Percentiles rank a stretch among this genome's conserved stretches.
These are phyloP conservation scores for Eulimnadia texana DNA, from an alignment of 1,140 invertebrate genomes.

Conservation along the genomic window DNA sequence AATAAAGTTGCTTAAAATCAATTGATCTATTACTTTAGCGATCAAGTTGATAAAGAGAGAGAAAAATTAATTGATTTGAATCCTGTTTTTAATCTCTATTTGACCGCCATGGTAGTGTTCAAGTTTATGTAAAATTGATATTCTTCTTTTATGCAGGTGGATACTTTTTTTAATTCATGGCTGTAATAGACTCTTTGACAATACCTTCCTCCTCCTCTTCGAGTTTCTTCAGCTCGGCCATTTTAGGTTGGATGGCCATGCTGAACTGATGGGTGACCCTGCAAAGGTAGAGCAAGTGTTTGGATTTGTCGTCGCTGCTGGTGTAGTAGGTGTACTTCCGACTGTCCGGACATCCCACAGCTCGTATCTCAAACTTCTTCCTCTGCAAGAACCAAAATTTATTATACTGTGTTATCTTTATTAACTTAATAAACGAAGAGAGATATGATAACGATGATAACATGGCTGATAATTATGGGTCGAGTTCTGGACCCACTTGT, in stretches of 20 bases:
- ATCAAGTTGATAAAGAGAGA: too few relatives aligned
- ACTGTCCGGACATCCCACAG: conserved; percentile 45
- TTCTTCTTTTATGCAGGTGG: too few relatives aligned
- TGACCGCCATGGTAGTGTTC: too few relatives aligned
- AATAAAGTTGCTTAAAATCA: too few relatives aligned
- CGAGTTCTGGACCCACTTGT: background rate
- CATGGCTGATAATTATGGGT: background rate
- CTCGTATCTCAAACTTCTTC: conserved; percentile 90
- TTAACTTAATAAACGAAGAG: too few relatives aligned
- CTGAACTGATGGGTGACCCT: conserved; percentile 86
- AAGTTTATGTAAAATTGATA: too few relatives aligned
- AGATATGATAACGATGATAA: conserved; percentile 5
- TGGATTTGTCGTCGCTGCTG: conserved; percentile 77
- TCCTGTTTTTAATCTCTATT: too few relatives aligned
- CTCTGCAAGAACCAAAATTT: conserved; percentile 37
- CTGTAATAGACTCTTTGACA: background rate
- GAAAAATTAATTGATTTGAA: too few relatives aligned
- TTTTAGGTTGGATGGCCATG: conserved; percentile 71
- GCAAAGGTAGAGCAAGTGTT: conserved; percentile 73
- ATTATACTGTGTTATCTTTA: background rate
- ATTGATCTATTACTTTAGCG: too few relatives aligned
- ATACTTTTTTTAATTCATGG: too few relatives aligned
- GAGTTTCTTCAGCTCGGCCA: conserved; percentile 57
- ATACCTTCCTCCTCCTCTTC: conserved; percentile 50
- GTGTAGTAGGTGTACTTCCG: conserved; percentile 74